Evolutionary conservation across 2,888 invertebrate species (phyloP).

Genomic region (Tenthredo notha): DNA sequence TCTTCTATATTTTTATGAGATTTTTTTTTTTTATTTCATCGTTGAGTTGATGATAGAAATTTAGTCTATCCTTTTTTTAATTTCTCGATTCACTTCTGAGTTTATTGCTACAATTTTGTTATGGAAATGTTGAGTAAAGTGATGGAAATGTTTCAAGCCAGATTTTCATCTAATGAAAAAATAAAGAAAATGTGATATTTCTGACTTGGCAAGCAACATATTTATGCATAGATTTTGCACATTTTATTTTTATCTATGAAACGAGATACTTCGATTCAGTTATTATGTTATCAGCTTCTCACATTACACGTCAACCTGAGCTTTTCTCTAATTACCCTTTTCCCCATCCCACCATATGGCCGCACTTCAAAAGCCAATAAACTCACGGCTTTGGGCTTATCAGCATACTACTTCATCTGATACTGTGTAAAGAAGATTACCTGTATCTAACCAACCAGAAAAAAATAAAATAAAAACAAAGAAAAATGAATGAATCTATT

Average conservation of each 20-base stretch:
- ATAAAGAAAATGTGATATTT: not conserved
- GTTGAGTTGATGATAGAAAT: not conserved
- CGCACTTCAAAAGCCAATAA: not conserved
- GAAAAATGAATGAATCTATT: not conserved
- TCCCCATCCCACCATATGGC: not conserved
- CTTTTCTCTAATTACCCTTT: not conserved
- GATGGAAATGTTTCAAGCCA: not conserved
- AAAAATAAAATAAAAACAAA: not conserved
- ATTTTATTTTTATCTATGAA: not conserved
- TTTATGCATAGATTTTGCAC: not conserved
- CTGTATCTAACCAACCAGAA: not conserved
- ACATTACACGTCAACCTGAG: not conserved
- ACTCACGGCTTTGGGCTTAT: not conserved
- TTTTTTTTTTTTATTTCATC: not conserved
- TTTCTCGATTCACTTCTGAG: not conserved
- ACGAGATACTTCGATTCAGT: not conserved
- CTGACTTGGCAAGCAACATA: not conserved
- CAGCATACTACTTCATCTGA: not conserved
- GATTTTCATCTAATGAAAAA: not conserved
- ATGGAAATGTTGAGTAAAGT: not conserved
- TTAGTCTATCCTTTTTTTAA: not conserved
- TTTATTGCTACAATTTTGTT: not conserved
- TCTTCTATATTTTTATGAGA: not conserved
- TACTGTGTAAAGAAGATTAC: constrained; percentile 3
- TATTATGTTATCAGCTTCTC: not conserved